phyloP scores from a whole-genome alignment of 2,888 invertebrate genomes.

The Polydesmus complanatus region DNA sequence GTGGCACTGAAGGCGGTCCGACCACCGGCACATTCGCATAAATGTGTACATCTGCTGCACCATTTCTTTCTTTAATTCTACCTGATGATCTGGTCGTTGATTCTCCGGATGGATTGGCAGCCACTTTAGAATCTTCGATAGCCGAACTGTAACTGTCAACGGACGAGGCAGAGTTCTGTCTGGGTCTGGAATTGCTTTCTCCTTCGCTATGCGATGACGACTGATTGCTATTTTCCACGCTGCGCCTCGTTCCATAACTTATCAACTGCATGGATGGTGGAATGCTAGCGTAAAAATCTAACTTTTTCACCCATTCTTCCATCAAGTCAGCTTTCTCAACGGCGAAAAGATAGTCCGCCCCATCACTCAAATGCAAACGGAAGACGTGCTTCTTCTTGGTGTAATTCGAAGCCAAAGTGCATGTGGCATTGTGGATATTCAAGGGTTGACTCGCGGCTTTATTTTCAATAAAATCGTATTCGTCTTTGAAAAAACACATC shows the following conservation, averaged over 20 bases:
- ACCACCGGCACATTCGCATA: conserved; percentile 15
- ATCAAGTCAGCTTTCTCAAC: conserved; percentile 57
- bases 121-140: not conserved
- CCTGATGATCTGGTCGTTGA: not conserved
- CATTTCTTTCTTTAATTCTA: not conserved
- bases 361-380: conserved; percentile 69
- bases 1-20: not conserved
- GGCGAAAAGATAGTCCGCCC: conserved; percentile 83
- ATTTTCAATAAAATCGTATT: conserved; percentile 72
- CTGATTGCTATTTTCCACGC: not conserved
- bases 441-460: conserved; percentile 79
- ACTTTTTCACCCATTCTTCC: conserved; percentile 81
- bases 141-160: conserved; percentile 10
- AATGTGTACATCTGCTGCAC: conserved; percentile 1
- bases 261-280: conserved; percentile 78
- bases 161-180: conserved; percentile 7
- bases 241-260: conserved; percentile 48
- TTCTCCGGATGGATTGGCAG: not conserved
- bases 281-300: conserved; percentile 80
- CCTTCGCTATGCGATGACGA: not conserved
- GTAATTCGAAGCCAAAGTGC: conserved; percentile 80
- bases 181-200: not conserved
- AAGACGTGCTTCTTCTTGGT: conserved; percentile 90
- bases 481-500: conserved; percentile 94
- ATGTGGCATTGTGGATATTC: conserved; percentile 57